Conservation (phyloP, 2,797 vertebrate species). For the Melanotaenia pygmaea region DNA sequence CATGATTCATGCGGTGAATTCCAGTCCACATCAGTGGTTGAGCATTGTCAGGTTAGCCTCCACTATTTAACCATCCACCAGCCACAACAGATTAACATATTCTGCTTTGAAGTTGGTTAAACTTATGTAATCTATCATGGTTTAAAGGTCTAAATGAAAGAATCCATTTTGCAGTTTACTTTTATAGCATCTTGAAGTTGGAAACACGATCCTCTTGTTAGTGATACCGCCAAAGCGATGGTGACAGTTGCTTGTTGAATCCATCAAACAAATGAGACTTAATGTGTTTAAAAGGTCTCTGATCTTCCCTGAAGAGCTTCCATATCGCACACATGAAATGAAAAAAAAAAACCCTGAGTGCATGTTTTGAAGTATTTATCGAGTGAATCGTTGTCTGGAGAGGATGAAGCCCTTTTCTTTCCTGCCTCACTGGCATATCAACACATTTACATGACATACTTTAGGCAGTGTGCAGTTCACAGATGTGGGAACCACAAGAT, state of each 20-base stretch:
- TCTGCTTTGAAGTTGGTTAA: conserved; percentile 22
- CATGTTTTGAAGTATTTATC: neutral
- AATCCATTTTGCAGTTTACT: conserved; percentile 11
- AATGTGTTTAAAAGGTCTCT: neutral
- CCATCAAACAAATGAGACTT: neutral
- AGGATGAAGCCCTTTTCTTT: neutral
- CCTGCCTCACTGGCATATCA: neutral
- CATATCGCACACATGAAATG: neutral
- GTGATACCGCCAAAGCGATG: neutral
- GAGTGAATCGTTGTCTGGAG: neutral
- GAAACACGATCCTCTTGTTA: neutral
- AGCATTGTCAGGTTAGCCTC: neutral
- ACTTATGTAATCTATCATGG: conserved; percentile 11
- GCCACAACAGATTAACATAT: conserved; percentile 13
- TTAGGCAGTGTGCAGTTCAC: neutral
- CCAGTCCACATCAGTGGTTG: neutral
- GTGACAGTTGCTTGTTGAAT: neutral
- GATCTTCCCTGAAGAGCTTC: neutral
- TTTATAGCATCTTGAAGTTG: neutral
- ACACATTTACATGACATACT: neutral
- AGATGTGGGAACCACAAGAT: neutral
- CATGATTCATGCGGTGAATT: neutral
- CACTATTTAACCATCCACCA: neutral
- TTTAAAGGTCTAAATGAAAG: conserved; percentile 28
- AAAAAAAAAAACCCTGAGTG: neutral